Percentiles rank a stretch among this genome's conserved stretches.
Evolutionary conservation across 92 coral and sea anemone genomes (phyloP).

Genomic region (Pocillopora meandrina): DNA sequence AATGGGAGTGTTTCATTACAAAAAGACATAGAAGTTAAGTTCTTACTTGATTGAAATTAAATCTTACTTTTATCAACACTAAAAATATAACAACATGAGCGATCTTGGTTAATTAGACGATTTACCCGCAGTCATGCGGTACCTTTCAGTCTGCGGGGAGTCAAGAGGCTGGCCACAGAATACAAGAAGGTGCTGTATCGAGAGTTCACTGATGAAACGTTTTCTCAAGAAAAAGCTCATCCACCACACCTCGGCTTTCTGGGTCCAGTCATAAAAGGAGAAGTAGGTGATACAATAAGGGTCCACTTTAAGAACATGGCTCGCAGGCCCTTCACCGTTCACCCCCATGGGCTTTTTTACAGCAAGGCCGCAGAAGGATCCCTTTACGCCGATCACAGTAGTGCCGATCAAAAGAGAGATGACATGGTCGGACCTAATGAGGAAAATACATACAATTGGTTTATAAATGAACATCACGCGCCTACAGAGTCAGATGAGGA

Average conservation of each 20-base stretch:
- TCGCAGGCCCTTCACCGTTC: constrained; percentile 44
- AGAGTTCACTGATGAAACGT: constrained; percentile 73
- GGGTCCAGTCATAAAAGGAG: constrained; percentile 87
- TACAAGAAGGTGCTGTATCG: constrained; percentile 87
- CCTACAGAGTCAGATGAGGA: constrained; percentile 67
- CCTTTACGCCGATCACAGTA: constrained; percentile 55
- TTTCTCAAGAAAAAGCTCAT: constrained; percentile 64
- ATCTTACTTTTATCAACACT: no score
- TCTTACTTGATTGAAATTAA: no score
- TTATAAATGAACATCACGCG: constrained; percentile 63
- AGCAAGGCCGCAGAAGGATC: constrained; percentile 68
- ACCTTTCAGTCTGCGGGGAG: constrained; percentile 59
- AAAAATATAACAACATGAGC: no score
- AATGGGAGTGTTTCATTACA: no score
- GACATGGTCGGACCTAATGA: constrained; percentile 60
- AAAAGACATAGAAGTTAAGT: no score
- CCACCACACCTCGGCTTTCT: constrained; percentile 82
- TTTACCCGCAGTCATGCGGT: constrained; percentile 62
- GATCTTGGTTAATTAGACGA: neutral
- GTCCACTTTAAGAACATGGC: constrained; percentile 83
- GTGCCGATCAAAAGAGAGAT: constrained; percentile 51
- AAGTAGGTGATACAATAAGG: constrained; percentile 83
- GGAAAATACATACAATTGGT: constrained; percentile 58
- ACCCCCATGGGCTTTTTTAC: constrained; percentile 75
- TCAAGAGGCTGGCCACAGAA: constrained; percentile 61